Evolutionary conservation across 1,140 invertebrate genomes (phyloP).

Genomic region (Trichonephila inaurata): DNA sequence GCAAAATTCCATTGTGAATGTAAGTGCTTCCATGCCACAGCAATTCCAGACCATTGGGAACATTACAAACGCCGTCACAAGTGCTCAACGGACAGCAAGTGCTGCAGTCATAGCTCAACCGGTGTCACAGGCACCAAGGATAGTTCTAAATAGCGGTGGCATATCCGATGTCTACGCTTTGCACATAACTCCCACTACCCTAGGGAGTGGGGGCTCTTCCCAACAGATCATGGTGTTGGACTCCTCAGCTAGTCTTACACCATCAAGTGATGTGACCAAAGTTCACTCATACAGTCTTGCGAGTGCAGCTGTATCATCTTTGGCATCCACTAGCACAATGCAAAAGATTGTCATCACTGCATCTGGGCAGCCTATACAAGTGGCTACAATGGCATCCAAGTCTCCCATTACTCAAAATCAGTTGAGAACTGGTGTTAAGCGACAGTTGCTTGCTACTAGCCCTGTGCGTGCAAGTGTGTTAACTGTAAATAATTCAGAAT

Average conservation of each 20-base stretch:
- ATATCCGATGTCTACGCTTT: constrained; percentile 53
- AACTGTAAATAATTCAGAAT: constrained; percentile 47
- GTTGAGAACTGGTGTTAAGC: constrained; percentile 31
- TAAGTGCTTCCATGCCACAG: constrained; percentile 33
- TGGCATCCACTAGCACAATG: constrained; percentile 11
- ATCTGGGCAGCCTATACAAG: constrained; percentile 33
- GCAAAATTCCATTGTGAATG: constrained; percentile 41
- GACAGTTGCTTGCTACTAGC: constrained; percentile 4
- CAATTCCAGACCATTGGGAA: constrained; percentile 54
- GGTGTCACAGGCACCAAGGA: constrained; percentile 26
- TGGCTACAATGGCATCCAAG: background rate
- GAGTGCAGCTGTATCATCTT: constrained; percentile 40
- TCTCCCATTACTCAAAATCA: constrained; percentile 26
- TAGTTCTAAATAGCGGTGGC: constrained; percentile 55
- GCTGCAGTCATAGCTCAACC: constrained; percentile 22
- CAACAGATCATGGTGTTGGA: constrained; percentile 63
- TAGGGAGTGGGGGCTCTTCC: background rate
- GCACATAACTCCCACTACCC: constrained; percentile 28
- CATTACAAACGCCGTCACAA: constrained; percentile 60
- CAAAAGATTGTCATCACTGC: constrained; percentile 47
- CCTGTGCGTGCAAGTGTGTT: constrained; percentile 3
- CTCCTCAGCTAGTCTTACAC: constrained; percentile 22
- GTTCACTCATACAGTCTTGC: constrained; percentile 76
- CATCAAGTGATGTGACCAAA: constrained; percentile 68
- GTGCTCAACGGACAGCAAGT: constrained; percentile 51